These are phyloP conservation scores for Oryzias curvinotus DNA, from an alignment of 2,113 vertebrate species.

Conservation along the genomic window DNA sequence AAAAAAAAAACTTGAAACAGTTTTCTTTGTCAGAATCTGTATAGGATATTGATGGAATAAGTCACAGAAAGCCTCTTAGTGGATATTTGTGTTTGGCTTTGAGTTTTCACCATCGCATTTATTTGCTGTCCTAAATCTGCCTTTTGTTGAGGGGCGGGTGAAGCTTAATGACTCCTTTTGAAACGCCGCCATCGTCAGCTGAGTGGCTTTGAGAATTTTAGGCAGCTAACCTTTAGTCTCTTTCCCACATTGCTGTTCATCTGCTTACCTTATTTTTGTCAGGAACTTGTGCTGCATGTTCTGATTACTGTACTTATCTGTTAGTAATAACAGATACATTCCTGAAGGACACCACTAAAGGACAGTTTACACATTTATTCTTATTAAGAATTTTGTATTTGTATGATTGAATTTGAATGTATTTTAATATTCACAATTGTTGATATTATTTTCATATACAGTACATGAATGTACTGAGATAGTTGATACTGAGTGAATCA, in stretches of 20 bases:
- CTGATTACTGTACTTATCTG: slow-evolving; percentile 13
- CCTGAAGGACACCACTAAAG: no score
- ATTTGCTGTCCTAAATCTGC: slow-evolving; percentile 75
- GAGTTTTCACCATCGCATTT: slow-evolving; percentile 60
- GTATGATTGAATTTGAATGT: no score
- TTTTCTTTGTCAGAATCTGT: slow-evolving; percentile 50
- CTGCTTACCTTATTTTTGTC: slow-evolving; percentile 34
- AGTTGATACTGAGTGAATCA: no score
- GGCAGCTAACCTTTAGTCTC: slow-evolving; percentile 81
- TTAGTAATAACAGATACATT: no score
- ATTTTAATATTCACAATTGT: no score
- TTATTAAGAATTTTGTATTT: no score
- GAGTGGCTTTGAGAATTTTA: slow-evolving; percentile 77
- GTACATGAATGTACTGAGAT: no score
- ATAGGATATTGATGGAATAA: slow-evolving; percentile 52
- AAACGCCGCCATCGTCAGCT: slow-evolving; percentile 48
- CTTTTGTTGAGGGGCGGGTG: slow-evolving; percentile 52
- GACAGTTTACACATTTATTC: no score
- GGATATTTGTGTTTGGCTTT: slow-evolving; percentile 72
- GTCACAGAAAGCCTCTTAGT: slow-evolving; percentile 65
- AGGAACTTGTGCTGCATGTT: slow-evolving; percentile 19
- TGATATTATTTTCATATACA: no score
- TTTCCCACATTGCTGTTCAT: slow-evolving; percentile 61
- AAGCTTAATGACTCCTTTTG: slow-evolving; percentile 71
- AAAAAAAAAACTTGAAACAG: slow-evolving; percentile 63